Conservation (phyloP, 1,140 invertebrate genomes). For the Drosophila oshimai region DNA sequence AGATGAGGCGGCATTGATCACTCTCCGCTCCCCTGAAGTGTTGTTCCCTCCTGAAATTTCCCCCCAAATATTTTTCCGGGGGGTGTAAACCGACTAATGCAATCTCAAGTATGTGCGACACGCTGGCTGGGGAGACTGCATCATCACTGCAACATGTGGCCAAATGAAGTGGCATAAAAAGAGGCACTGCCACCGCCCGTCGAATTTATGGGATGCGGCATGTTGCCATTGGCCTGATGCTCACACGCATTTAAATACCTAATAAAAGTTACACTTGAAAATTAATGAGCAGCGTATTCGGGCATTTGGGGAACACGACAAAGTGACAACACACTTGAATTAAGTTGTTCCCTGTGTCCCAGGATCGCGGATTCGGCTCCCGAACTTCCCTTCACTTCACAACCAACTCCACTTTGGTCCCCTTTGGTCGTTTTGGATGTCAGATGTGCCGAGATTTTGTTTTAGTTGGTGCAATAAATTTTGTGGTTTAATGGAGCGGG, state of each 20-base stretch:
- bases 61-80: conserved; percentile 21
- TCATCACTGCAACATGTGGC: conserved; percentile 69
- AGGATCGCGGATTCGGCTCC: conserved; percentile 8
- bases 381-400: no score
- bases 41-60: not conserved
- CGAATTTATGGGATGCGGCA: conserved; percentile 74
- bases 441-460: conserved; percentile 66
- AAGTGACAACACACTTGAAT: conserved; percentile 81
- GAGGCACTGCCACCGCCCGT: conserved; percentile 29
- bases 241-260: conserved; percentile 79
- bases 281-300: conserved; percentile 77
- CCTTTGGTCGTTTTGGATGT: conserved; percentile 16
- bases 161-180: conserved; percentile 41
- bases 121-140: conserved; percentile 40
- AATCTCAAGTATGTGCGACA: conserved; percentile 78
- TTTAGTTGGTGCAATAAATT: conserved; percentile 80
- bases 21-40: conserved; percentile 18
- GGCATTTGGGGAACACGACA: conserved; percentile 73
- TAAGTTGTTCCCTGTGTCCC: conserved; percentile 55
- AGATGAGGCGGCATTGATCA: conserved; percentile 75
- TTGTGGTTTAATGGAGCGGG: conserved; percentile 80
- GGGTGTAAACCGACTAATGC: conserved; percentile 69
- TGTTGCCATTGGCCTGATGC: conserved; percentile 72
- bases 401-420: conserved; percentile 7
- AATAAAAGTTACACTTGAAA: conserved; percentile 82